phyloP scores from a whole-genome alignment of 1,140 invertebrate genomes.

The Tetragnatha versicolor region DNA sequence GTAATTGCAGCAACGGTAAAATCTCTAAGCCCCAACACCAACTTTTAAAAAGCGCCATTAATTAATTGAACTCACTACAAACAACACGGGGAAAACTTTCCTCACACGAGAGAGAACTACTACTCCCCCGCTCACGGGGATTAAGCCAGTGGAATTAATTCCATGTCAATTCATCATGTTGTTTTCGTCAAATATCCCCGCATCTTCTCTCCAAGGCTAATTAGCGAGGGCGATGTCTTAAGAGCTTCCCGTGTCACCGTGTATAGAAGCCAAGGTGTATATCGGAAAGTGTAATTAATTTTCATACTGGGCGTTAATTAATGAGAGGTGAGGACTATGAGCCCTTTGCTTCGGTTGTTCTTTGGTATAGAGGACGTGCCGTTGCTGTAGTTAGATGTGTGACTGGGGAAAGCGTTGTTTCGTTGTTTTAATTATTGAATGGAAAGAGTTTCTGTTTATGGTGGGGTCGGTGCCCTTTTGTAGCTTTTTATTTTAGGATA shows the following conservation, averaged over 20 bases:
- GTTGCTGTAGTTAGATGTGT: no score
- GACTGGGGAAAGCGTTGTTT: no score
- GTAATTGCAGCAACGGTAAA: no score
- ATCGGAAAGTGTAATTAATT: conserved; percentile 37
- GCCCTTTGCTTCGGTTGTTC: no score
- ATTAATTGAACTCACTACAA: neutral
- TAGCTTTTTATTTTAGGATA: no score
- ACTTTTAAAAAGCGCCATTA: conserved; percentile 16
- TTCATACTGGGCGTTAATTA: conserved; percentile 35
- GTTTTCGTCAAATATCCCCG: conserved; percentile 13
- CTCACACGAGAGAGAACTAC: conserved; percentile 12
- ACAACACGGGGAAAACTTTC: neutral
- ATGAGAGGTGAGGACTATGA: no score
- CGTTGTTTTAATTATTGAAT: no score
- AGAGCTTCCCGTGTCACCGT: neutral
- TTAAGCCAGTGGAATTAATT: conserved; percentile 33
- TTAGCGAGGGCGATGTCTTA: conserved; percentile 7
- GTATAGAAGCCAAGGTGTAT: conserved; percentile 11
- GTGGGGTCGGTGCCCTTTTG: no score
- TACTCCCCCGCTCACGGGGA: neutral
- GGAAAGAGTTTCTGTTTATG: no score
- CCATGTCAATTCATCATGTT: conserved; percentile 39
- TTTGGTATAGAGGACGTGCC: no score
- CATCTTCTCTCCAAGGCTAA: neutral
- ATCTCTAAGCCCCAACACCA: neutral